These are phyloP conservation scores for Maniola hyperantus DNA, from an alignment of 2,888 invertebrate species.

Conservation along the genomic window DNA sequence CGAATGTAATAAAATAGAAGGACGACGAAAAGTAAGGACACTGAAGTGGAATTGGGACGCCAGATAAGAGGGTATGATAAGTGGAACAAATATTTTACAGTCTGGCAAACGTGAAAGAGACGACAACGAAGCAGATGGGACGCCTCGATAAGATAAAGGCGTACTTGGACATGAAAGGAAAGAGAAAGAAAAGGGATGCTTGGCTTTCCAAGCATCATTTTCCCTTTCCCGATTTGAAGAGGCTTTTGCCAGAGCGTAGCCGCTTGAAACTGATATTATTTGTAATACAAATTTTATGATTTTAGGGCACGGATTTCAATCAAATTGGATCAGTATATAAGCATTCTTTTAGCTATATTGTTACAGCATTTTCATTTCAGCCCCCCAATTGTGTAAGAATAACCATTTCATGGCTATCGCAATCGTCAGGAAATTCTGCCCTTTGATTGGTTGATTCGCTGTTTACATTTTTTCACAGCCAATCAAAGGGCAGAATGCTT, in stretches of 20 bases:
- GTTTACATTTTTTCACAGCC: too few species aligned
- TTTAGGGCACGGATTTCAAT: too few species aligned
- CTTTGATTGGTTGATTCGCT: too few species aligned
- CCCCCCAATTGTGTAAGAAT: too few species aligned
- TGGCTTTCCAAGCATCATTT: too few species aligned
- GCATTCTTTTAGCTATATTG: too few species aligned
- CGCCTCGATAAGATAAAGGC: slow-evolving; percentile 7
- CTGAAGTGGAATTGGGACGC: neutral
- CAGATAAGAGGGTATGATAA: neutral
- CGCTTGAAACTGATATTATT: neutral
- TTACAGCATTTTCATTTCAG: too few species aligned
- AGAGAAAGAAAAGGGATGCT: slow-evolving; percentile 1
- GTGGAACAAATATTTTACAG: slow-evolving; percentile 3
- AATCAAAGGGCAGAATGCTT: too few species aligned
- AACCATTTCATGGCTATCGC: too few species aligned
- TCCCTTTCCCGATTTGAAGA: neutral
- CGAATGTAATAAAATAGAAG: neutral
- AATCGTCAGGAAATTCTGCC: too few species aligned
- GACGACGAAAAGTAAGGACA: neutral
- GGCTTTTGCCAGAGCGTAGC: neutral
- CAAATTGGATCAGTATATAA: too few species aligned
- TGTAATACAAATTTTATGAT: neutral
- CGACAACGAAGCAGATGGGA: neutral
- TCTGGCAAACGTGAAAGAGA: slow-evolving; percentile 4
- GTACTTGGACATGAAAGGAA: slow-evolving; percentile 5